Percentiles rank a stretch among this genome's conserved stretches.
Evolutionary conservation across 2,797 vertebrate species (phyloP).

Genomic region (Paratrypauchen microcephalus): DNA sequence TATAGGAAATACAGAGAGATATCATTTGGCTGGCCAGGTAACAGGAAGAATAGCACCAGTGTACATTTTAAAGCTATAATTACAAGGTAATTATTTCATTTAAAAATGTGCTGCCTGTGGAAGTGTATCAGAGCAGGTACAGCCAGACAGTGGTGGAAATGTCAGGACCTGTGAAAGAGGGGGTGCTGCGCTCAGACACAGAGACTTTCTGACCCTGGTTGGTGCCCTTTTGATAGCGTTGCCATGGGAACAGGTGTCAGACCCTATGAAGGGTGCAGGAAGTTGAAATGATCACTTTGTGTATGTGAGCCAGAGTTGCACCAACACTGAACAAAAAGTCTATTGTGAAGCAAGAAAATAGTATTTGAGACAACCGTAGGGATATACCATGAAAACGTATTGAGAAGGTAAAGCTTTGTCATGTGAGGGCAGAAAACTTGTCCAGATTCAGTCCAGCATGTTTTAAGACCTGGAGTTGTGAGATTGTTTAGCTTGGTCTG

Average conservation of each 20-base stretch:
- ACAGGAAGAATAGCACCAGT: not conserved
- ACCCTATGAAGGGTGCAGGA: constrained; percentile 59
- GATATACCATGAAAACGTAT: not conserved
- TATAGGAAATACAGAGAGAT: no score
- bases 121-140: constrained; percentile 36
- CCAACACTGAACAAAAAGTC: constrained; percentile 7
- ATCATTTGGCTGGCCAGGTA: no score
- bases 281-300: constrained; percentile 46
- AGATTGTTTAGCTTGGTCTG: no score
- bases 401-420: not conserved
- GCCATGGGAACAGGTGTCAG: constrained; percentile 74
- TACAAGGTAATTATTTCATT: not conserved
- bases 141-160: constrained; percentile 56
- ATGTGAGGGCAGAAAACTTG: no score
- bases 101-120: constrained; percentile 1
- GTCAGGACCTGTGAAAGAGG: constrained; percentile 59
- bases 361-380: not conserved
- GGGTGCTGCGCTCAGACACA: constrained; percentile 27
- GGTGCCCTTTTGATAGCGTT: constrained; percentile 69
- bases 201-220: constrained; percentile 64
- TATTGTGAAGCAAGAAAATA: not conserved
- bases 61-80: not conserved
- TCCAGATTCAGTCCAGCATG: no score
- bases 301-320: constrained; percentile 1
- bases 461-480: no score